Percentiles rank a stretch among this genome's conserved stretches.
Conservation (phyloP, 2,888 invertebrate species). For the Ceriagrion tenellum region DNA sequence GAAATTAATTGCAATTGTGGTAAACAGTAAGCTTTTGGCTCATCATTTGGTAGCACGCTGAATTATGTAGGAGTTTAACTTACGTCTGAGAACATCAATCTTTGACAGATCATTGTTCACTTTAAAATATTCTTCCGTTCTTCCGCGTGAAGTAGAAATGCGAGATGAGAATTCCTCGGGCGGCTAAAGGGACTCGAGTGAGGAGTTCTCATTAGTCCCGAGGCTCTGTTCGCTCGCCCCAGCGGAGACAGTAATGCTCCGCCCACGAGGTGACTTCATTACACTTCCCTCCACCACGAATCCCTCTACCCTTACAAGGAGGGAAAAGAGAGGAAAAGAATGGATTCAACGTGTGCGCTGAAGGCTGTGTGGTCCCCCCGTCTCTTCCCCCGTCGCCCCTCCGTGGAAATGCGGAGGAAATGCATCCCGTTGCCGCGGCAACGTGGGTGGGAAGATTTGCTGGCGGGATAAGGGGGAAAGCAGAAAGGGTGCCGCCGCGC, state of each 20-base stretch:
- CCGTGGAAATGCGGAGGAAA: neutral
- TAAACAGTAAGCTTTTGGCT: too few relatives aligned
- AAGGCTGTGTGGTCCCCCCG: neutral
- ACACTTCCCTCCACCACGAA: neutral
- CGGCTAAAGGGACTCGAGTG: neutral
- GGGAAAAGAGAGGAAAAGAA: neutral
- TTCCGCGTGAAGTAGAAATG: neutral
- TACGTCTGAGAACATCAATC: too few relatives aligned
- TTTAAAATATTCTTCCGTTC: too few relatives aligned
- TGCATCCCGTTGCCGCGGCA: neutral
- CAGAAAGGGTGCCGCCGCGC: too few relatives aligned
- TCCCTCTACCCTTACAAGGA: neutral
- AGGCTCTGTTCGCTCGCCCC: neutral
- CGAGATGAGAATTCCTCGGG: neutral
- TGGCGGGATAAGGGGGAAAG: neutral
- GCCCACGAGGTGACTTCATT: neutral
- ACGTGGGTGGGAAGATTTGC: neutral
- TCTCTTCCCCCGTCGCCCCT: neutral
- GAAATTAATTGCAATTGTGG: too few relatives aligned
- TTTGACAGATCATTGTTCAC: too few relatives aligned
- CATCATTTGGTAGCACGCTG: too few relatives aligned
- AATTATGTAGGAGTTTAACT: too few relatives aligned
- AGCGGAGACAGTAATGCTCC: neutral
- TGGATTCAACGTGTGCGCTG: neutral
- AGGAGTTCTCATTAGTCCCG: neutral